Base-by-base conservation (phyloP, 2,888 invertebrate species). In the Andricus curvator region DNA sequence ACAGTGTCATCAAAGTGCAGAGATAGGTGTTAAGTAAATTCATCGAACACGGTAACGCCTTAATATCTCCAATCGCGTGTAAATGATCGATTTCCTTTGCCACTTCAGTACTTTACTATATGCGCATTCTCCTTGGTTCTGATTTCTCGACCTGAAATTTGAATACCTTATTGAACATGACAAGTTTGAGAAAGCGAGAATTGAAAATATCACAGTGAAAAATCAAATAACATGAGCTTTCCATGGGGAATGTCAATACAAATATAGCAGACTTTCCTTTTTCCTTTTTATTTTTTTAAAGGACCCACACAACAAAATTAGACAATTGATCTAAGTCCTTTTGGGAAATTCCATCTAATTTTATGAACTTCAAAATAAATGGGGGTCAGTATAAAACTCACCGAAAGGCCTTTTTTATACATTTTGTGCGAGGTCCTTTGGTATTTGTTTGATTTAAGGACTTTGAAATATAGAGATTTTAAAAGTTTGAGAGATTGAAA, bases 11-110 rank as follows among this genome's bases (percentile, higher is more conserved):
- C 68, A 80, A 60, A 33, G 44, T 48, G 29, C 64, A 78, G 60
- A n/a, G 48, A 78, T 66, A 68, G 78, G 78, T 77, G 78, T 48
- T 62, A 66, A 78, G 37, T 37, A 78, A 84, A 83, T 81, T 81
- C 81, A 68, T 78, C 37, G 74, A 25, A 22, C 51, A 25, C 22
- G 9, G 64, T 48, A 22, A 80, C 64, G 65, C 37, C 17, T 56
- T 74, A 74, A 74, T 56, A 56, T 74, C 51, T 74, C 51, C 70
- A 74, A 74, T 74, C 70, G 29, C 70, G 33, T 56, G 56, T n/a
- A 74, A 33, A 17, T 51, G 56, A 74, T 74, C 70, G 70, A 74
- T 74, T 74, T 51, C 70, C 70, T 56, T n/a, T 17, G 29, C 51
- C 70, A 56, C 56, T 29, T 74, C 48, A 48, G 48, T 17, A 17